phyloP scores from a whole-genome alignment of 2,797 vertebrate species.

The Lacerta bilineata region DNA sequence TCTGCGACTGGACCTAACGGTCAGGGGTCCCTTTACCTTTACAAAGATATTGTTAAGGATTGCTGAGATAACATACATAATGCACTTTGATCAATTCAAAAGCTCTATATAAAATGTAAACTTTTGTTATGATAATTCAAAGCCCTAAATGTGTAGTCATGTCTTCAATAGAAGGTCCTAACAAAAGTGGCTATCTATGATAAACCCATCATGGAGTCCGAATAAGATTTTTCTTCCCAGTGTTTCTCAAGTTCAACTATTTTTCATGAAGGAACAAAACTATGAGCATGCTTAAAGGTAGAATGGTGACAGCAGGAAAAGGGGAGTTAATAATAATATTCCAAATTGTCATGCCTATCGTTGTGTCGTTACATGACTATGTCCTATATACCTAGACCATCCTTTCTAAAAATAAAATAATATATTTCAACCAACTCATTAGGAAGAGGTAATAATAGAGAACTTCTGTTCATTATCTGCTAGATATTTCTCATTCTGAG shows the following conservation, averaged over 20 bases:
- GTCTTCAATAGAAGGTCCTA: neutral
- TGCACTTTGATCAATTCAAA: neutral
- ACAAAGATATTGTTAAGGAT: too few species aligned
- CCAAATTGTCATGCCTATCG: constrained; percentile 6
- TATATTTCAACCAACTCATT: constrained; percentile 16
- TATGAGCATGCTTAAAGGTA: neutral
- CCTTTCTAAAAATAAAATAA: constrained; percentile 25
- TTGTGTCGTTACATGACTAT: constrained; percentile 2
- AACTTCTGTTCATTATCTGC: constrained; percentile 7
- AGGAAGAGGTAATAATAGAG: constrained; percentile 22
- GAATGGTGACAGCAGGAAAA: neutral
- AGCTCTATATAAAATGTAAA: neutral
- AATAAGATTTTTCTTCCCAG: too few species aligned
- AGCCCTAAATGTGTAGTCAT: neutral
- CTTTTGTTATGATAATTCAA: neutral
- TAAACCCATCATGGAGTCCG: too few species aligned
- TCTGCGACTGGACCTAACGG: too few species aligned
- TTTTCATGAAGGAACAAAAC: neutral
- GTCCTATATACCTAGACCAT: neutral
- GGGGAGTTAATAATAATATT: neutral
- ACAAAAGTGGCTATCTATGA: too few species aligned
- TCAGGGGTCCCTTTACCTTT: too few species aligned
- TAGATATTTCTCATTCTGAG: neutral
- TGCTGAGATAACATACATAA: too few species aligned
- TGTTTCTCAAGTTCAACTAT: neutral